Conservation (phyloP, 2,888 invertebrate genomes). For the Dryobota labecula region DNA sequence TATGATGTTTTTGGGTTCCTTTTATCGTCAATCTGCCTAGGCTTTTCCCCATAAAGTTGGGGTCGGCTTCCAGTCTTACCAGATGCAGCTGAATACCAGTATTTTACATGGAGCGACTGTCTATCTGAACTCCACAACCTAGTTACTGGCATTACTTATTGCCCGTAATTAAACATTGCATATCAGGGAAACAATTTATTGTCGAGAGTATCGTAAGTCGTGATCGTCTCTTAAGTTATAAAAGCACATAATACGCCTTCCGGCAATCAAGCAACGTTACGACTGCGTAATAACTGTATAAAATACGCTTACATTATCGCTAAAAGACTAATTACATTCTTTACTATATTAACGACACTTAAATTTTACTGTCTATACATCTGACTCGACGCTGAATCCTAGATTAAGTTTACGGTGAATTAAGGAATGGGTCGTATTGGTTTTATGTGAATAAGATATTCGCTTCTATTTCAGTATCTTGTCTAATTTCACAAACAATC, state of each 20-base stretch:
- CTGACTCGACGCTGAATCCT: conserved; percentile 36
- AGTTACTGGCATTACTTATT: too few relatives aligned
- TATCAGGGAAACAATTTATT: background rate
- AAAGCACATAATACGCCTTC: conserved; percentile 41
- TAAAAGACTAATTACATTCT: conserved; percentile 71
- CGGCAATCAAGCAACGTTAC: conserved; percentile 73
- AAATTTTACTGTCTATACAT: conserved; percentile 50
- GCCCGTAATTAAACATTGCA: too few relatives aligned
- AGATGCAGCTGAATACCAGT: too few relatives aligned
- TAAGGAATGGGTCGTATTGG: background rate
- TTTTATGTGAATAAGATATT: background rate
- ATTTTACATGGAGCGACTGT: too few relatives aligned
- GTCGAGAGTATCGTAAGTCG: conserved; percentile 7
- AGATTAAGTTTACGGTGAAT: conserved; percentile 30
- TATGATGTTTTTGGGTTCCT: too few relatives aligned
- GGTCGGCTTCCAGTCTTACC: too few relatives aligned
- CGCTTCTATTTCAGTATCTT: background rate
- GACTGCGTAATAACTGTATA: conserved; percentile 74
- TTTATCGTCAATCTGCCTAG: too few relatives aligned
- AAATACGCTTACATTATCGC: conserved; percentile 73
- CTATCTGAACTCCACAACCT: too few relatives aligned
- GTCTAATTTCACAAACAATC: background rate
- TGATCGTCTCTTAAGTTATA: conserved; percentile 42
- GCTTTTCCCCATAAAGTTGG: too few relatives aligned
- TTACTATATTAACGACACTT: conserved; percentile 59